Base-by-base conservation (phyloP, 2,888 invertebrate species). In the Aphodius granarius region DNA sequence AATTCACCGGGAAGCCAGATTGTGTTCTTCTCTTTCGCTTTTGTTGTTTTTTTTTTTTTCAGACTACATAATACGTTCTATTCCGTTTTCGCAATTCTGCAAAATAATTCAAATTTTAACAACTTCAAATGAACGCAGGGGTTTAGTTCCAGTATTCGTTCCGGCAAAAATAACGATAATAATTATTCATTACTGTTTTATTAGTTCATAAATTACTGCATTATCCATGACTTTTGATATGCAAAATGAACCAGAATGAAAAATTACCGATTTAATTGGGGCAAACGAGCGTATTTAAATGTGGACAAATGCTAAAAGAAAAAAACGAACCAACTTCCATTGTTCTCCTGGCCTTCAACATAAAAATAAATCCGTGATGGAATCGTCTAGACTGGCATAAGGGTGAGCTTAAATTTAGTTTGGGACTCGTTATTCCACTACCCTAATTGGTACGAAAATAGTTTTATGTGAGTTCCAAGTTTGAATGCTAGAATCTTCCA, bases 331-430 rank as follows among this genome's bases (percentile, higher is more conserved):
- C 9, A 68, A 6, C 20, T 19, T 68, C 68, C 68, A 21, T 68
- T 68, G 68, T 68, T 20, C 19, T 20, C 65, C 20, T 21, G 68
- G n/a, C 68, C 68, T 68, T 68, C 21, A 21, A 21, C n/a, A 22
- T 22, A 68, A 22, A 68, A 68, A 68, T 68, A 68, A 22, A 22
- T 63, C 22, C 72, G 16, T 16, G 72, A 63, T 19, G 72, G n/a
- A 62, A 63, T 18, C 21, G 72, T 72, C 72, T 72, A 72, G 72
- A 72, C 72, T 63, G 43, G 23, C 5, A 72, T 72, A 72, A 72
- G 72, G 72, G 72, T 63, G 72, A 18, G 63, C 63, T 72, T 72
- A 72, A 72, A 72, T 72, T 72, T 72, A 72, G 72, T 72, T n/a
- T n/a, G 17, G 66, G 43, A 68, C 20, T 63, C 72, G 62, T 72